Evolutionary conservation across 2,797 vertebrate genomes (phyloP).

Genomic region (Sardinella longiceps): DNA sequence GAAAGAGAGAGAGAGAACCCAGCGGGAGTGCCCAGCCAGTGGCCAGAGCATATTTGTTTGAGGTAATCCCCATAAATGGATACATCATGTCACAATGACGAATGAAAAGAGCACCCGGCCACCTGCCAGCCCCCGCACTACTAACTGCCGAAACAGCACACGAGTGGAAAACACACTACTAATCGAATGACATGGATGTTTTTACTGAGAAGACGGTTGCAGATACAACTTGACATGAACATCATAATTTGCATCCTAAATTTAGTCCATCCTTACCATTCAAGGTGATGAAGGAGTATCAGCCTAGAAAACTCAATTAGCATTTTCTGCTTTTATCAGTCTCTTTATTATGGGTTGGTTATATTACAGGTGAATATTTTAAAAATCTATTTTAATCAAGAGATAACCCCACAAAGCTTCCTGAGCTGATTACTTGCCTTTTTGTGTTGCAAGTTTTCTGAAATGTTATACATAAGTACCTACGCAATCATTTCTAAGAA

Average conservation of each 20-base stretch:
- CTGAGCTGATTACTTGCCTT: too few relatives aligned
- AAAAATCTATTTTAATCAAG: too few relatives aligned
- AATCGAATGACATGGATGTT: background rate
- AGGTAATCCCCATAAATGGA: slow-evolving; percentile 32
- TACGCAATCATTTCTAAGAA: too few relatives aligned
- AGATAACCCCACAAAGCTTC: too few relatives aligned
- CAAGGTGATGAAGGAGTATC: too few relatives aligned
- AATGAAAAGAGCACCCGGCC: slow-evolving; percentile 13
- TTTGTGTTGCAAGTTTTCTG: too few relatives aligned
- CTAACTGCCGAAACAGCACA: background rate
- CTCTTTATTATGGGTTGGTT: too few relatives aligned
- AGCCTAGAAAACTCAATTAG: too few relatives aligned
- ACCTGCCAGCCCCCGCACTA: slow-evolving; percentile 18
- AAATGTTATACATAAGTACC: too few relatives aligned
- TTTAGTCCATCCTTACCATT: too few relatives aligned
- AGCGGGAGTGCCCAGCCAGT: background rate
- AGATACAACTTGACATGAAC: background rate
- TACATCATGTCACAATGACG: slow-evolving; percentile 37
- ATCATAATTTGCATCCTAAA: background rate
- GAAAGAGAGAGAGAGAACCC: background rate
- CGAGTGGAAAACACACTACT: background rate
- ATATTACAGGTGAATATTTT: too few relatives aligned
- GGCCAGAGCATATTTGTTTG: slow-evolving; percentile 16
- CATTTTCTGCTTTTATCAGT: too few relatives aligned
- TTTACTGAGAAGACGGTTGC: background rate